Conservation (phyloP, 1,140 invertebrate genomes). For the Zaprionus davidi region DNA sequence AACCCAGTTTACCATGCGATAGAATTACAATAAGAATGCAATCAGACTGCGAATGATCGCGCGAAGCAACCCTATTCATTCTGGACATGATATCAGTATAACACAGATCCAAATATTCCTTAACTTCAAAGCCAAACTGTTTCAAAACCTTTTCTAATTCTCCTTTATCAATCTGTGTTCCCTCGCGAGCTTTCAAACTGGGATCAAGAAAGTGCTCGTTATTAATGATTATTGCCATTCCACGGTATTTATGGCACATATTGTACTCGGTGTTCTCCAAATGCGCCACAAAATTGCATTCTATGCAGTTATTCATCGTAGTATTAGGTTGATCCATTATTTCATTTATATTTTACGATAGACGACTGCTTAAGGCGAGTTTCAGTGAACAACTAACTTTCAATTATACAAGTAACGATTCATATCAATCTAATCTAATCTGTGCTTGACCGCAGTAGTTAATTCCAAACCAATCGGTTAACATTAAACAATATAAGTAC, state of each 20-base stretch:
- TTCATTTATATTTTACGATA: background rate
- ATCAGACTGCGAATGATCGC: conserved; percentile 91
- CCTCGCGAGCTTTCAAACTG: conserved; percentile 86
- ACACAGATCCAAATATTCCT: conserved; percentile 86
- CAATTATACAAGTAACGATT: background rate
- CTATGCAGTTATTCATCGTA: background rate
- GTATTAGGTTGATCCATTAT: background rate
- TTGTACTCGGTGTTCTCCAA: conserved; percentile 88
- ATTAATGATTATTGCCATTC: conserved; percentile 94
- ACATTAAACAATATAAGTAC: too few species aligned
- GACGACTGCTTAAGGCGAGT: background rate
- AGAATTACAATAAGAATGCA: conserved; percentile 92
- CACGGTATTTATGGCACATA: conserved; percentile 92
- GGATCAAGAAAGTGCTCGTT: conserved; percentile 90
- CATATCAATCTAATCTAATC: too few species aligned
- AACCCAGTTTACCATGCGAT: conserved; percentile 94
- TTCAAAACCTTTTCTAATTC: conserved; percentile 88
- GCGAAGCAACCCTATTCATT: conserved; percentile 87
- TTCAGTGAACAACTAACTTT: background rate
- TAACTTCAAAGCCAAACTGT: conserved; percentile 90
- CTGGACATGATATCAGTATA: conserved; percentile 87
- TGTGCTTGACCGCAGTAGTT: conserved; percentile 2
- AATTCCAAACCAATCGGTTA: background rate
- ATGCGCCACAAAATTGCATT: conserved; percentile 86
- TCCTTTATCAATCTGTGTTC: conserved; percentile 90